Percentiles rank a stretch among this genome's conserved stretches.
Conservation (phyloP, 2,797 vertebrate species). For the Lutjanus campechanus region DNA sequence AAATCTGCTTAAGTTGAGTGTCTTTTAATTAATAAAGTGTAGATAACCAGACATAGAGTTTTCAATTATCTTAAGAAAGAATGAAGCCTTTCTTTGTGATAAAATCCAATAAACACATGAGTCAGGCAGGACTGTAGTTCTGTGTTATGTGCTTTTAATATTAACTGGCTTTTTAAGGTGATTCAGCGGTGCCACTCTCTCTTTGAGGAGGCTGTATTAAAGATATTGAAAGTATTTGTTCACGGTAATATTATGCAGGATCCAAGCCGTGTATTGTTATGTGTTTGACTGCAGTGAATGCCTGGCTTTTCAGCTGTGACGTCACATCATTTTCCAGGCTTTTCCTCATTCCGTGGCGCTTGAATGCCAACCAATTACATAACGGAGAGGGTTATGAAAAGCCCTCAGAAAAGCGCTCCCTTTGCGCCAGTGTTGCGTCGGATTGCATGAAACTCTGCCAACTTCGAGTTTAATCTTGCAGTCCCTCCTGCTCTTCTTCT, state of each 20-base stretch:
- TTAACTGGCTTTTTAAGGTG: slow-evolving; percentile 30
- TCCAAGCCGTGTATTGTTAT: slow-evolving; percentile 8
- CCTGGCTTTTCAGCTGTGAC: slow-evolving; percentile 31
- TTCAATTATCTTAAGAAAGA: slow-evolving; percentile 10
- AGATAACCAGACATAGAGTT: slow-evolving; percentile 5
- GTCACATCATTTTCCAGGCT: slow-evolving; percentile 36
- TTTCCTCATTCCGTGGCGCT: slow-evolving; percentile 30
- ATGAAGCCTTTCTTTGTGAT: neutral
- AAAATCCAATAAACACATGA: neutral
- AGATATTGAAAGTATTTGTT: slow-evolving; percentile 13
- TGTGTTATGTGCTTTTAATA: slow-evolving; percentile 17
- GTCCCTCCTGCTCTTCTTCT: slow-evolving; percentile 37
- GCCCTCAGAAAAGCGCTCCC: slow-evolving; percentile 53
- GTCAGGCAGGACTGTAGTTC: neutral
- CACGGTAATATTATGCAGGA: neutral
- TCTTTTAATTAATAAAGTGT: slow-evolving; percentile 25
- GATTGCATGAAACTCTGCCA: slow-evolving; percentile 71
- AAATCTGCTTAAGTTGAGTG: slow-evolving; percentile 27
- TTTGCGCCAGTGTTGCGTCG: slow-evolving; percentile 47
- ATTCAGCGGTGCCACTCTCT: slow-evolving; percentile 8
- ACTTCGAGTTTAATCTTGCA: slow-evolving; percentile 60
- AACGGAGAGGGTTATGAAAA: slow-evolving; percentile 59
- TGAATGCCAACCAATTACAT: slow-evolving; percentile 60
- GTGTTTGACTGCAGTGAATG: slow-evolving; percentile 23
- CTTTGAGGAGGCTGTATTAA: slow-evolving; percentile 2